Evolutionary conservation across 2,113 vertebrate genomes (phyloP), one percentile per base, ranked within the genome.

Genomic region (Lanius ludovicianus): DNA sequence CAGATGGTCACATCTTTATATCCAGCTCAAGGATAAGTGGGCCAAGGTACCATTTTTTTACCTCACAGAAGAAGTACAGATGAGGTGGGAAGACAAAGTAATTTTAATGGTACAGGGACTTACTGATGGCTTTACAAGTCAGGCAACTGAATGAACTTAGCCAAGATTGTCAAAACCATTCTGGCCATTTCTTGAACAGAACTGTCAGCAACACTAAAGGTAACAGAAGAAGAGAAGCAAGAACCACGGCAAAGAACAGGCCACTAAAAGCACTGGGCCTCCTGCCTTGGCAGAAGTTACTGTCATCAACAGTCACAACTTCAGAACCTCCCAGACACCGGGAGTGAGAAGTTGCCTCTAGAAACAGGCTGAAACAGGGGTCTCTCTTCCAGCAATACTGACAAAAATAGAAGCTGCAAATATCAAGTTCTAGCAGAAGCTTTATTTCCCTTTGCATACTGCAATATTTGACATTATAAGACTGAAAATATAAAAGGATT

Each of bases 121-220:
- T 83, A 53, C 13, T 65, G 0, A 74, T 6, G 12, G 35, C 8
- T 89, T 89, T 87, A 52, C 19, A 63, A 82, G 37, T 33, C 41
- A 87, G 41, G 49, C 20, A 87, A 68, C 6, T 1, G 1, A 56
- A 19, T 13, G 12, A 31, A 65, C 21, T 70, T 31, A 39, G 39
- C 19, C 30, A 81, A 64, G 37, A 39, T 47, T 63, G 73, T 50
- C 3, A 3, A 90, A 57, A 75, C 6, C 10, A 7, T 46, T 95
- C 75, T 50, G 57, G n/a, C 25, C 41, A 56, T 23, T 82, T 84
- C 57, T 85, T 57, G 44, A 31, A 56, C 0, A 0, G 31, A 95
- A 87, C 0, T 41, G 39, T 59, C 22, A 71, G 28, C 0, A 0
- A 63, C 10, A 18, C 10, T 60, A 56, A 63, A 41, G 20, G 53